A percentile compares a stretch with the other conserved stretches of the same genome.
Conservation (phyloP, 2,888 invertebrate species). For the Mallateleia sp. region DNA sequence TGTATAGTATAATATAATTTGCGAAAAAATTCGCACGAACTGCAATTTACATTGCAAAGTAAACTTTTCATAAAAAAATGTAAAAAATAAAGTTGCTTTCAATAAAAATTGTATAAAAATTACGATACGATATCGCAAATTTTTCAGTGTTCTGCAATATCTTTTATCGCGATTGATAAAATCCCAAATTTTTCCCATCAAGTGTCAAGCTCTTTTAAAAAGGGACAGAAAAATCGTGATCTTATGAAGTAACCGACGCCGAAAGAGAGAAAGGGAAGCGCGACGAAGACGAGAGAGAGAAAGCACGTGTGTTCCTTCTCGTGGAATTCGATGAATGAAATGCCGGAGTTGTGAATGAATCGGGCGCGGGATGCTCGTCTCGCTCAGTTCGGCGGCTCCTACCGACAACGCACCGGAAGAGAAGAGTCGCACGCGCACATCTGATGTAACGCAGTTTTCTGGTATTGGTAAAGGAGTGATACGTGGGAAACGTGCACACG, state of each 20-base stretch:
- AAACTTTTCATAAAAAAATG: too few species aligned
- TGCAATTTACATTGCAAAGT: too few species aligned
- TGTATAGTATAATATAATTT: too few species aligned
- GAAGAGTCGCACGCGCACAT: conserved; percentile 43
- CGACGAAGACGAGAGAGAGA: conserved; percentile 26
- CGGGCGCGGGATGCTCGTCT: conserved; percentile 58
- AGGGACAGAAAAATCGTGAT: conserved; percentile 34
- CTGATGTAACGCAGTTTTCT: conserved; percentile 45
- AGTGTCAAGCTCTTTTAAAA: conserved; percentile 20
- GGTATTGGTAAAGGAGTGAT: conserved; percentile 36
- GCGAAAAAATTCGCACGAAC: too few species aligned
- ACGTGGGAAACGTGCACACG: conserved; percentile 51
- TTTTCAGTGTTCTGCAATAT: too few species aligned
- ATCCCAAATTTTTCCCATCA: conserved; percentile 25
- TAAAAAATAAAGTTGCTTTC: too few species aligned
- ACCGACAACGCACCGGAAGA: conserved; percentile 53
- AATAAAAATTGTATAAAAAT: too few species aligned
- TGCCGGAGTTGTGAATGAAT: conserved; percentile 66
- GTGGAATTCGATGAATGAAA: conserved; percentile 71
- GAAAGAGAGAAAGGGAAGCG: conserved; percentile 38
- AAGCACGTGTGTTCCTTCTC: conserved; percentile 31
- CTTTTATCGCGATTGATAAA: conserved; percentile 21
- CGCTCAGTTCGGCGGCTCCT: conserved; percentile 39
- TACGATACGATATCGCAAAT: too few species aligned
- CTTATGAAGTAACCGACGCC: conserved; percentile 43